Percentiles rank a stretch among this genome's conserved stretches.
phyloP scores from a whole-genome alignment of 2,888 invertebrate species.

The Hipparchia sbordonii region DNA sequence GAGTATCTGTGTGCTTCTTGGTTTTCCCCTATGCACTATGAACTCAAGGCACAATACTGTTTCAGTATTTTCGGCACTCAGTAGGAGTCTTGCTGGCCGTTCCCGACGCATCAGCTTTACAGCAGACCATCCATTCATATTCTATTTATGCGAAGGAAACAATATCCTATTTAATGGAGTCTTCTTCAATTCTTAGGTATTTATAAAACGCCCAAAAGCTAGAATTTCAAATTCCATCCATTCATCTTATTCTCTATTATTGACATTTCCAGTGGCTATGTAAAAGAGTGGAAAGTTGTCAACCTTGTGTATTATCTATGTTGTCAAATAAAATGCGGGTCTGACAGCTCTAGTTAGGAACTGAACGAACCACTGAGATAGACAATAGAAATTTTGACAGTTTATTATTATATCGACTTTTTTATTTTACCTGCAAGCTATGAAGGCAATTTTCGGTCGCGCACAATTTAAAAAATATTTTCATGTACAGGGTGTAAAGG shows the following conservation, averaged over 20 bases:
- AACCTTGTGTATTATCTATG: too few relatives aligned
- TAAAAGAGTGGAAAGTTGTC: too few relatives aligned
- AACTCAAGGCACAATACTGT: not conserved
- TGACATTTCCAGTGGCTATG: too few relatives aligned
- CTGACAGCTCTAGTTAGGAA: too few relatives aligned
- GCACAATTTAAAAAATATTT: too few relatives aligned
- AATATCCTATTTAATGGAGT: constrained; percentile 38
- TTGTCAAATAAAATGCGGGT: too few relatives aligned
- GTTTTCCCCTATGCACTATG: not conserved
- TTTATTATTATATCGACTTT: too few relatives aligned
- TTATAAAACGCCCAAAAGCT: not conserved
- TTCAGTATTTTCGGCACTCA: constrained; percentile 5
- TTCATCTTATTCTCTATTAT: not conserved
- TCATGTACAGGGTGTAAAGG: too few relatives aligned
- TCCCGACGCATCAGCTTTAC: constrained; percentile 24
- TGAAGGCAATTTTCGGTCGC: too few relatives aligned
- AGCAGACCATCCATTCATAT: constrained; percentile 44
- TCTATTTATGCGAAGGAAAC: constrained; percentile 33
- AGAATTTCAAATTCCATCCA: not conserved
- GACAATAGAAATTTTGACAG: too few relatives aligned
- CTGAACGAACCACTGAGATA: too few relatives aligned
- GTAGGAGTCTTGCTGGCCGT: not conserved
- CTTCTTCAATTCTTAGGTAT: constrained; percentile 30
- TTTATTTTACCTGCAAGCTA: too few relatives aligned
- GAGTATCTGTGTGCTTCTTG: not conserved